Evolutionary conservation across 2,888 invertebrate species (phyloP).

Genomic region (Empis stercorea): DNA sequence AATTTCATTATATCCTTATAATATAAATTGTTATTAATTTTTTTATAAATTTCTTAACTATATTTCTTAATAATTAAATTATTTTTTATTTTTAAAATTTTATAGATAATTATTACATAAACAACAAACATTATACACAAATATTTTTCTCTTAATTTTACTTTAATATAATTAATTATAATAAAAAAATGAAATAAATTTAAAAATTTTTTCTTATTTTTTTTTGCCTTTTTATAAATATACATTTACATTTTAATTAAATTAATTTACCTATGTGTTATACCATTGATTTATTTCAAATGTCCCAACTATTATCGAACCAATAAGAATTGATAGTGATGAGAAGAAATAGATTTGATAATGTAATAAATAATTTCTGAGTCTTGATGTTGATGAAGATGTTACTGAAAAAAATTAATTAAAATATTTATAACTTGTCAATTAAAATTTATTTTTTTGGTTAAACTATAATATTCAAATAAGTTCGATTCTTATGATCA

Average conservation of each 20-base stretch:
- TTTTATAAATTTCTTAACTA: no score
- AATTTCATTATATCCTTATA: no score
- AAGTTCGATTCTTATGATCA: no score
- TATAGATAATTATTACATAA: background rate
- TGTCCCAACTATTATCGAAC: no score
- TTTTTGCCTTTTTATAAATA: background rate
- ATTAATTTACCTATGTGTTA: background rate
- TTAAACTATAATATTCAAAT: no score
- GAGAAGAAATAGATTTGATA: background rate
- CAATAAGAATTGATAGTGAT: no score
- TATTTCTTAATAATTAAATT: background rate
- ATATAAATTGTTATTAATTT: no score
- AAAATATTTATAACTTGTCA: no score
- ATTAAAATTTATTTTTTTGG: background rate
- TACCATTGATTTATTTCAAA: background rate
- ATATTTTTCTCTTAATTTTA: no score
- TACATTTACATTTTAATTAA: background rate
- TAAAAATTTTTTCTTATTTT: background rate
- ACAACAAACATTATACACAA: background rate
- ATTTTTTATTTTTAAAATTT: background rate
- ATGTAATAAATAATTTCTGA: background rate
- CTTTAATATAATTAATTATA: no score
- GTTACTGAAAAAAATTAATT: constrained; percentile 4
- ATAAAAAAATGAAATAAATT: background rate
- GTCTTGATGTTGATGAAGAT: constrained; percentile 1